Evolutionary conservation across 2,888 invertebrate genomes (phyloP), one percentile per base, ranked within the genome.

Genomic region (Gari tellinella): DNA sequence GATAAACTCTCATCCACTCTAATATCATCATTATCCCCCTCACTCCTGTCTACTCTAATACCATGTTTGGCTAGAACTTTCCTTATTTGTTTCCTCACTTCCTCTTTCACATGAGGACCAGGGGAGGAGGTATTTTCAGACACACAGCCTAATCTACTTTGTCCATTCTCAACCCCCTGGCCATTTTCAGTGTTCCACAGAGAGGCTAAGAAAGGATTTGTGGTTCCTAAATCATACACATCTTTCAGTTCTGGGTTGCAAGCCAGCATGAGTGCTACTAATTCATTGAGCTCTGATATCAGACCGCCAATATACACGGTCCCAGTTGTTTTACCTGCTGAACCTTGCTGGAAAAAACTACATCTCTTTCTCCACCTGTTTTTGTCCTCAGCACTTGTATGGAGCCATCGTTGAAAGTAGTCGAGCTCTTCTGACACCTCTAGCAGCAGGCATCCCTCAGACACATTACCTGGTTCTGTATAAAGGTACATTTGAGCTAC

Each of bases 371-470:
- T 48, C 79, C 79, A 79, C 51, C 63, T 68, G 52, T 79, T 79
- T 62, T 75, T 79, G 37, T 79, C 69, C 55, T 72, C 68, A 8
- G 79, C 79, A 52, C 75, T 79, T 26, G 75, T 72, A 45, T 75
- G 79, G 23, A 79, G 41, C 79, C 79, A 79, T 49, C 72, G 65
- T 52, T 79, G 79, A 49, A 56, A 67, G 41, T 53, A 75, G 15
- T 25, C 23, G 19, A 69, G 66, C 4, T 61, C 58, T 46, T 72
- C 58, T 2, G 45, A 38, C 12, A 66, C 48, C 40, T 72, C 68
- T 3, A 75, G 26, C 25, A 75, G 41, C 2, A 79, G 43, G 17
- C 64, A 68, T 1, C 69, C 79, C 53, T 58, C 65, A 41, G 65
- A 52, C 31, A 52, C 38, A 31, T 75, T 66, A 26, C 49, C 57